Conservation (phyloP, 1,140 invertebrate species). For the Andrena cerasifolii region DNA sequence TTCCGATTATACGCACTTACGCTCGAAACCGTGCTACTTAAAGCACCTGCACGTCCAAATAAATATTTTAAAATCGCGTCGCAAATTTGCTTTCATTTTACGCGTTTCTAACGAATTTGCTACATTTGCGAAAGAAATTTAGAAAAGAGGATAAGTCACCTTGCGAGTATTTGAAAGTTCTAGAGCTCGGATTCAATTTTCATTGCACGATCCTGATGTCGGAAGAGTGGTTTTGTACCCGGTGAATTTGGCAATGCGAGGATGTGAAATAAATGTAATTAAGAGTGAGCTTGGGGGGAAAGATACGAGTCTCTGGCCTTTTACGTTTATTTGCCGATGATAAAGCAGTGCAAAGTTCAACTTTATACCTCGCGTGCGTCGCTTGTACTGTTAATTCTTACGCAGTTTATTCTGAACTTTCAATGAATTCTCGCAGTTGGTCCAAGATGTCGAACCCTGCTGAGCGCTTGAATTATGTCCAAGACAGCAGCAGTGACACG, state of each 20-base stretch:
- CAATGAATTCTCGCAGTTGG: conserved; percentile 67
- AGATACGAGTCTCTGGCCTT: neutral
- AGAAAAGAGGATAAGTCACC: no score
- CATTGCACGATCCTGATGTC: conserved; percentile 4
- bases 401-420: neutral
- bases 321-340: no score
- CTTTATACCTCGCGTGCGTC: no score
- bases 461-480: conserved; percentile 81
- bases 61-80: conserved; percentile 3
- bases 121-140: no score
- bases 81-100: neutral
- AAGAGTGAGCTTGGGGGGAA: neutral
- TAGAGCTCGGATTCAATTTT: neutral
- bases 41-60: no score
- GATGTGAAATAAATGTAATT: neutral
- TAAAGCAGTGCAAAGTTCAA: neutral
- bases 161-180: no score
- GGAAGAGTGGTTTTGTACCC: neutral
- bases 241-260: neutral
- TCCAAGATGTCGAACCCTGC: conserved; percentile 81
- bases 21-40: no score
- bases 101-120: neutral
- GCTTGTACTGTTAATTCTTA: neutral
- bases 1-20: no score
- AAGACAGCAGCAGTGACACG: conserved; percentile 88